phyloP scores from a whole-genome alignment of 1,140 invertebrate genomes.

The Neelides sp. region DNA sequence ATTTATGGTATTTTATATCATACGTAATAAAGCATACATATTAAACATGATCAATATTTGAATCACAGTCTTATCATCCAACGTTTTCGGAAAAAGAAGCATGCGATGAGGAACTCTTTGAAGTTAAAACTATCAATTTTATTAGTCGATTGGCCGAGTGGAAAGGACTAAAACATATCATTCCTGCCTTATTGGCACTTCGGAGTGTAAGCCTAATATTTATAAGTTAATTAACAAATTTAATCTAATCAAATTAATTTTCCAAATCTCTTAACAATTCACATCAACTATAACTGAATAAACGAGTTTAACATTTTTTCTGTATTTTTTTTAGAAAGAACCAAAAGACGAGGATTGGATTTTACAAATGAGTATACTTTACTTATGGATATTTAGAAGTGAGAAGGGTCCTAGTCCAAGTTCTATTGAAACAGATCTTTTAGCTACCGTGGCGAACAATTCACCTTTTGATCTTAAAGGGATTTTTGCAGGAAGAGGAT shows the following conservation, averaged over 20 bases:
- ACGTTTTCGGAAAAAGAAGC: slow-evolving; percentile 14
- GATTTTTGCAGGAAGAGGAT: background rate
- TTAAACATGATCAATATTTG: slow-evolving; percentile 2
- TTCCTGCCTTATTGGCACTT: slow-evolving; percentile 33
- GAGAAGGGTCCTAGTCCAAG: background rate
- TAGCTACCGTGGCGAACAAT: slow-evolving; percentile 1
- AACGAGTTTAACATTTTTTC: no score
- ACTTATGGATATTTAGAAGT: slow-evolving; percentile 10
- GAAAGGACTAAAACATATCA: slow-evolving; percentile 34
- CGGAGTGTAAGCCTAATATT: slow-evolving; percentile 21
- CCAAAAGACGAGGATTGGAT: slow-evolving; percentile 16
- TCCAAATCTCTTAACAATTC: background rate
- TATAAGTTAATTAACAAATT: background rate
- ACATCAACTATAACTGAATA: background rate
- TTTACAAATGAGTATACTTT: slow-evolving; percentile 20
- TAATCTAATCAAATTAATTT: background rate
- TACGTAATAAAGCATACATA: background rate
- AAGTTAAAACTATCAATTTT: slow-evolving; percentile 15
- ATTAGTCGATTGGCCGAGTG: slow-evolving; percentile 20
- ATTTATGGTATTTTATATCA: no score
- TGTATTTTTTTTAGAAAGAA: slow-evolving; percentile 12
- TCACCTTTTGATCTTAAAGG: background rate
- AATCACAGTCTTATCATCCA: slow-evolving; percentile 14
- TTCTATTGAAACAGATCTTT: slow-evolving; percentile 9
- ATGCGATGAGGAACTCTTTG: slow-evolving; percentile 13